Evolutionary conservation across 2,888 invertebrate species (phyloP).

Genomic region (Ochropacha duplaris): DNA sequence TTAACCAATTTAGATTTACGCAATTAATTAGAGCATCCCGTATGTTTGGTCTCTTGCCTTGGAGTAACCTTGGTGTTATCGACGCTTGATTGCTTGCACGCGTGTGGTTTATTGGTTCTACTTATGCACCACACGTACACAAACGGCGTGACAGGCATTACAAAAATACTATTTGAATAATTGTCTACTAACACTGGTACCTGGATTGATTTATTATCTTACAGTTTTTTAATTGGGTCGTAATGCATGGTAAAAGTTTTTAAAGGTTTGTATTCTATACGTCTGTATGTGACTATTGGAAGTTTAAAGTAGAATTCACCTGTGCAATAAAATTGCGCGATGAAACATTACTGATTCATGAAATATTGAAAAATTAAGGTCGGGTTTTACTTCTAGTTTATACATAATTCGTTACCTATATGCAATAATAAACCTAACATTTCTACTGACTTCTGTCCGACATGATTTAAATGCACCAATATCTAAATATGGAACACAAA

Average conservation of each 20-base stretch:
- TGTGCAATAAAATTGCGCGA: too few relatives aligned
- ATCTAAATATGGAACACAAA: neutral
- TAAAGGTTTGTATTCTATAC: neutral
- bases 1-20: neutral
- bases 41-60: neutral
- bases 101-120: constrained; percentile 10
- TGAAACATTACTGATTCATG: too few relatives aligned
- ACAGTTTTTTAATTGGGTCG: neutral
- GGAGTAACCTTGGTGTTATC: constrained; percentile 30
- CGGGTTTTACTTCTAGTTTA: too few relatives aligned
- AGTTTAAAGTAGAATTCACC: too few relatives aligned
- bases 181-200: constrained; percentile 37
- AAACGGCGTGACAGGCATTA: constrained; percentile 36
- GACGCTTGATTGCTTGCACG: constrained; percentile 19
- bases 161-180: constrained; percentile 55
- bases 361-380: too few relatives aligned
- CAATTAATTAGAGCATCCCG: neutral
- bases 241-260: constrained; percentile 9
- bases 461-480: too few relatives aligned
- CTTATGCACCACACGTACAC: constrained; percentile 36
- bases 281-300: too few relatives aligned
- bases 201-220: constrained; percentile 29
- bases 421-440: too few relatives aligned
- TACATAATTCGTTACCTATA: too few relatives aligned
- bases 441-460: too few relatives aligned